Evolutionary conservation across 2,888 invertebrate genomes (phyloP).

Genomic region (Sesia bembeciformis): DNA sequence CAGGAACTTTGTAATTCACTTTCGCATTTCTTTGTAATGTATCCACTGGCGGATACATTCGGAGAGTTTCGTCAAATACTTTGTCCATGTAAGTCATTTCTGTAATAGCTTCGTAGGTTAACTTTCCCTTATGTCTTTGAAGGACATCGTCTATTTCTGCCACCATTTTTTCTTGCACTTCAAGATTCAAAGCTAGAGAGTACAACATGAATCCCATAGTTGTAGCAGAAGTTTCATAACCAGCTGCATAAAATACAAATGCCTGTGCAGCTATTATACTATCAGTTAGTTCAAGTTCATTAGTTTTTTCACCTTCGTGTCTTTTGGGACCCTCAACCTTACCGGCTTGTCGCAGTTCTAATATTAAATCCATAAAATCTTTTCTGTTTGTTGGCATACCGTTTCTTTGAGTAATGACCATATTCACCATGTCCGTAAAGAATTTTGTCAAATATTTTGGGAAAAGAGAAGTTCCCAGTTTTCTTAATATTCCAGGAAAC

Average conservation of each 20-base stretch:
- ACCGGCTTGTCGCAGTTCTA: conserved; percentile 26
- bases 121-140: conserved; percentile 23
- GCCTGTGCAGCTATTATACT: conserved; percentile 29
- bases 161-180: conserved; percentile 36
- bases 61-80: conserved; percentile 48
- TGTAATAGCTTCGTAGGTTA: conserved; percentile 42
- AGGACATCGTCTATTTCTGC: conserved; percentile 33
- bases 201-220: conserved; percentile 35
- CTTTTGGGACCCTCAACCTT: conserved; percentile 15
- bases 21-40: conserved; percentile 35
- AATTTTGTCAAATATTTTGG: not conserved
- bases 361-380: conserved; percentile 11
- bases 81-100: conserved; percentile 48
- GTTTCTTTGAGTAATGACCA: conserved; percentile 3
- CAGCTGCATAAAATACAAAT: conserved; percentile 40
- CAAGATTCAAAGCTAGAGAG: conserved; percentile 35
- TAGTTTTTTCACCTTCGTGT: conserved; percentile 8
- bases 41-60: conserved; percentile 53
- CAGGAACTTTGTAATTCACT: conserved; percentile 31
- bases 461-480: not conserved
- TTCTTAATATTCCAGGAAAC: not conserved
- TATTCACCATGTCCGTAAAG: not conserved
- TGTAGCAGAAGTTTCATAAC: conserved; percentile 49
- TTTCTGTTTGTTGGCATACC: conserved; percentile 2
- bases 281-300: conserved; percentile 20